Conservation (phyloP, 2,797 vertebrate species). For the Chanos chanos region DNA sequence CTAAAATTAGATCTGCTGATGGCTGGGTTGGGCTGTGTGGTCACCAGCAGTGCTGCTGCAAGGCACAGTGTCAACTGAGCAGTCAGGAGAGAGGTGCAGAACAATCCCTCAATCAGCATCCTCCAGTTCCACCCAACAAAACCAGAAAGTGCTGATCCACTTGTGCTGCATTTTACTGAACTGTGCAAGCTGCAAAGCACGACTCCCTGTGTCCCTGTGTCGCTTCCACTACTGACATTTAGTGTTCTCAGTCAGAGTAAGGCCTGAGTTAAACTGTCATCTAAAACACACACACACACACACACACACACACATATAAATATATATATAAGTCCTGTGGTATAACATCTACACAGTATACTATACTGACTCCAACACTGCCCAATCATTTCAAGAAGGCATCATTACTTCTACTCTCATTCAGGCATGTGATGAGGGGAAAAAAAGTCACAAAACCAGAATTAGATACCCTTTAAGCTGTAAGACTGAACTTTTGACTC, state of each 20-base stretch:
- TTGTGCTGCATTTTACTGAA: too few species aligned
- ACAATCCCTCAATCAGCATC: too few species aligned
- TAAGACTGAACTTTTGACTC: constrained; percentile 56
- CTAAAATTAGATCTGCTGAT: constrained; percentile 49
- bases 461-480: constrained; percentile 5
- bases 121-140: too few species aligned
- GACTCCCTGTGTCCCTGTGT: too few species aligned
- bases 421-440: constrained; percentile 40
- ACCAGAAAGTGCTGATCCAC: too few species aligned
- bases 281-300: too few species aligned
- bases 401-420: background rate
- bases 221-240: too few species aligned
- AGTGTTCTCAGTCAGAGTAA: too few species aligned
- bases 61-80: constrained; percentile 37
- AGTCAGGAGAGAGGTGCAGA: constrained; percentile 4
- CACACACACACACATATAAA: background rate
- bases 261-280: too few species aligned
- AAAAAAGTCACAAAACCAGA: constrained; percentile 10
- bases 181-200: too few species aligned
- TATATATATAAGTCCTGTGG: background rate
- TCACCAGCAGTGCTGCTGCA: constrained; percentile 29
- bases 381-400: background rate
- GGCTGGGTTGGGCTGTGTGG: constrained; percentile 22
- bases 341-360: background rate
- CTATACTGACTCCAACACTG: constrained; percentile 10